Evolutionary conservation across 2,797 vertebrate genomes (phyloP).

Genomic region (Xyrichtys novacula): DNA sequence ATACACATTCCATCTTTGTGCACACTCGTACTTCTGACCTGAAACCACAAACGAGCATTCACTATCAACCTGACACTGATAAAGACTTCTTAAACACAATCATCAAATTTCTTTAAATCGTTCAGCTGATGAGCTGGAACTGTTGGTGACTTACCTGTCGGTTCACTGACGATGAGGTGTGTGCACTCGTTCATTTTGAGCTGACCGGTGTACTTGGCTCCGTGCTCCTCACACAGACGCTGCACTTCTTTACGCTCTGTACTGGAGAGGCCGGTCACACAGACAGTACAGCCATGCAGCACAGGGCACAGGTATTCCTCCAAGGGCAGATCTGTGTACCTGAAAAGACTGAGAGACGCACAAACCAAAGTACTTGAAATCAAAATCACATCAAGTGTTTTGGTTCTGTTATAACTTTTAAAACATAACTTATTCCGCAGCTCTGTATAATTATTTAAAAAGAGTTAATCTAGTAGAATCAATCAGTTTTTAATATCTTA

Average conservation of each 20-base stretch:
- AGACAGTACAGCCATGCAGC: slow-evolving; percentile 93
- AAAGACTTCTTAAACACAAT: background rate
- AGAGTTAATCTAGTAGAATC: too few species aligned
- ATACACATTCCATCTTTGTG: slow-evolving; percentile 95
- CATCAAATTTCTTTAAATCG: too few species aligned
- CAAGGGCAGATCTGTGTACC: slow-evolving; percentile 87
- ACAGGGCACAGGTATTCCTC: slow-evolving; percentile 91
- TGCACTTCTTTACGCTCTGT: slow-evolving; percentile 92
- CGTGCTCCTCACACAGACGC: slow-evolving; percentile 89
- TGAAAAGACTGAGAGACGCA: slow-evolving; percentile 83
- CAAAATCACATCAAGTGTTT: background rate
- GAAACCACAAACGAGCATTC: slow-evolving; percentile 28
- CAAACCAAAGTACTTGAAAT: background rate
- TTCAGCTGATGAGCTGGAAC: background rate
- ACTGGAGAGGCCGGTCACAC: slow-evolving; percentile 93
- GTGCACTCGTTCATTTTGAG: slow-evolving; percentile 98
- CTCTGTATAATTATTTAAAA: too few species aligned
- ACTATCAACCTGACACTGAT: background rate
- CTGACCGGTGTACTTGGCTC: slow-evolving; percentile 93
- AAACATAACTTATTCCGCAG: too few species aligned
- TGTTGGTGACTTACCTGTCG: slow-evolving; percentile 86
- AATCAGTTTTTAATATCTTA: too few species aligned
- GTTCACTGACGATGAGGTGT: slow-evolving; percentile 96
- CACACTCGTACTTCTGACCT: slow-evolving; percentile 99
- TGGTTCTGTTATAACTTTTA: too few species aligned